Conservation (phyloP, 2,888 invertebrate genomes). For the Trachelus iudaicus region DNA sequence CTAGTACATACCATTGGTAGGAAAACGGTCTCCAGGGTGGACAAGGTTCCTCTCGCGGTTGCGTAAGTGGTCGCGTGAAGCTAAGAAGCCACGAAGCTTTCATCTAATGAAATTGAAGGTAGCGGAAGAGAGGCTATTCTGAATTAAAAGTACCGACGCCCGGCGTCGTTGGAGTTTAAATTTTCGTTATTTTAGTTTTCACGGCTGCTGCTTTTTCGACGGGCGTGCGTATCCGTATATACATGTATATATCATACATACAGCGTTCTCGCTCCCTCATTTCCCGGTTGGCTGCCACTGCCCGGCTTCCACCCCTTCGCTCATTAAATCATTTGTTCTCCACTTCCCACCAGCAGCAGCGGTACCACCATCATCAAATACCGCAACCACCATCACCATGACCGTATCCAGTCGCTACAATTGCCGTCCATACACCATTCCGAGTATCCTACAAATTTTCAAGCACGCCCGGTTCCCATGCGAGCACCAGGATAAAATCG, state of each 20-base stretch:
- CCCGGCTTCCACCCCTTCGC: conserved; percentile 49
- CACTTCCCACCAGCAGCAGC: conserved; percentile 23
- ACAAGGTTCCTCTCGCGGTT: background rate
- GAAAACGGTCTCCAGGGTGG: background rate
- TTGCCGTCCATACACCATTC: background rate
- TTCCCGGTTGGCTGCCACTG: conserved; percentile 47
- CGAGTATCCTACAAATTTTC: background rate
- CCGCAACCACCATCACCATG: conserved; percentile 19
- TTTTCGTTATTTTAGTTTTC: background rate
- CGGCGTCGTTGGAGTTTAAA: background rate
- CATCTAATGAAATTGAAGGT: background rate
- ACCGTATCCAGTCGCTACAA: background rate
- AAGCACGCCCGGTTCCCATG: background rate
- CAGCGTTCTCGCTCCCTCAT: conserved; percentile 3
- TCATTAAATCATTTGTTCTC: conserved; percentile 58
- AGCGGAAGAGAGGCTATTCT: background rate
- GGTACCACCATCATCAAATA: conserved; percentile 26
- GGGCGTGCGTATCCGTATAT: background rate
- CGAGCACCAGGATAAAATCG: background rate
- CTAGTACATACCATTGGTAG: background rate
- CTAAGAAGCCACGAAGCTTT: background rate
- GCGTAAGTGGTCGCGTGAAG: background rate
- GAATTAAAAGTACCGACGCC: background rate
- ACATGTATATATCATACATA: background rate
- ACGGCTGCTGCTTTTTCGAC: background rate